Conservation (phyloP, 2,888 invertebrate species). For the Leptothorax acervorum region DNA sequence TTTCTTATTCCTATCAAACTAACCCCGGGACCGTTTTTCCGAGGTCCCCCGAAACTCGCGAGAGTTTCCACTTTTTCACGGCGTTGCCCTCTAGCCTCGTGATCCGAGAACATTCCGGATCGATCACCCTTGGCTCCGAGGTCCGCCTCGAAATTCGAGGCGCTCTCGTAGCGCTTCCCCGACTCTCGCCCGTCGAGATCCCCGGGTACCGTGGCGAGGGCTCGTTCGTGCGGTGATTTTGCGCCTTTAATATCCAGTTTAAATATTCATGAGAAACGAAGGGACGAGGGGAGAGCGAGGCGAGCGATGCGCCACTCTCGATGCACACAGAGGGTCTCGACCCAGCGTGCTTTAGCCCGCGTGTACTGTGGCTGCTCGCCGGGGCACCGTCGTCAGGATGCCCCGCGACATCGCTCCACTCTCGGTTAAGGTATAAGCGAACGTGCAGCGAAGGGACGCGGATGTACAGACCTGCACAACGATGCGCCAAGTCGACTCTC, state of each 20-base stretch:
- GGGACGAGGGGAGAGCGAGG: conserved; percentile 55
- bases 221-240: conserved; percentile 79
- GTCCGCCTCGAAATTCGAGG: conserved; percentile 63
- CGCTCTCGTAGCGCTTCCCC: conserved; percentile 18
- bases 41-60: conserved; percentile 47
- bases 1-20: conserved; percentile 22
- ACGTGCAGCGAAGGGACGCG: conserved; percentile 23
- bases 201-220: conserved; percentile 51
- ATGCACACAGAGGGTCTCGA: conserved; percentile 62
- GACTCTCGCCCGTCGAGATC: conserved; percentile 25
- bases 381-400: conserved; percentile 40
- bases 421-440: conserved; percentile 68
- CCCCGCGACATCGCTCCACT: conserved; percentile 64
- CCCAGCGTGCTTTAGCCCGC: conserved; percentile 47
- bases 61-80: conserved; percentile 35
- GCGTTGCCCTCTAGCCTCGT: conserved; percentile 46
- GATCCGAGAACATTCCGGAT: conserved; percentile 64
- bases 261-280: conserved; percentile 82
- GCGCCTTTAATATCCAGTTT: conserved; percentile 84
- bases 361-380: conserved; percentile 58
- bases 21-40: conserved; percentile 39
- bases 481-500: conserved; percentile 51
- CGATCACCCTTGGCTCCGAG: conserved; percentile 56
- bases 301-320: conserved; percentile 47
- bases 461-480: conserved; percentile 44